Conservation (phyloP, 2,113 vertebrate species). For the Lamprologus lemairii region DNA sequence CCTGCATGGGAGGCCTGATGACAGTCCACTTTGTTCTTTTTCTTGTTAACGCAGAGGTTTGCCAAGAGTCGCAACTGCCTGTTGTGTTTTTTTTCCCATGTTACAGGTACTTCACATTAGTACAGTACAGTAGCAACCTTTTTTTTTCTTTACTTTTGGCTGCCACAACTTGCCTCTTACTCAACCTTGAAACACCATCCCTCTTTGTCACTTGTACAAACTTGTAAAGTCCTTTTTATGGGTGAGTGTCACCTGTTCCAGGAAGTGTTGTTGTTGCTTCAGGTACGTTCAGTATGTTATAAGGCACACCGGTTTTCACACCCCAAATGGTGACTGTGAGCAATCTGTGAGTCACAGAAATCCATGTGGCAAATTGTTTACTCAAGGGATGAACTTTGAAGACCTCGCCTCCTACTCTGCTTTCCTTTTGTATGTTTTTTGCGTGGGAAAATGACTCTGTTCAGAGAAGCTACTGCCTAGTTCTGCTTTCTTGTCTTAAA, state of each 20-base stretch:
- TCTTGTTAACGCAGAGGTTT: background rate
- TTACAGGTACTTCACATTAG: background rate
- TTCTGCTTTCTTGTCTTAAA: background rate
- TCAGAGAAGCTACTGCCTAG: background rate
- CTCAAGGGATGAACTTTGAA: background rate
- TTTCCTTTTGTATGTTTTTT: background rate
- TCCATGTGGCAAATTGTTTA: background rate
- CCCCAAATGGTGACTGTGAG: background rate
- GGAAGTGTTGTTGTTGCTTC: conserved; percentile 10
- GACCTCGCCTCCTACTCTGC: background rate
- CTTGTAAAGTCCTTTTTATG: conserved; percentile 37
- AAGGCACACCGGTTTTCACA: background rate
- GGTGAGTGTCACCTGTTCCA: conserved; percentile 34
- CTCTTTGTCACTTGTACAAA: conserved; percentile 60
- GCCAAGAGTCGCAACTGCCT: background rate
- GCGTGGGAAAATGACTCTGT: background rate
- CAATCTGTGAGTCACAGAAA: background rate
- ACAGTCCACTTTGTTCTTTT: background rate
- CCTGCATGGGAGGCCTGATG: background rate
- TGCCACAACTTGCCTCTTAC: conserved; percentile 12
- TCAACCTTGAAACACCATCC: conserved; percentile 4
- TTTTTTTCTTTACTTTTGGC: background rate
- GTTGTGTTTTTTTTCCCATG: background rate
- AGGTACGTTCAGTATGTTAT: background rate
- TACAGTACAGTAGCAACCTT: background rate